Base-by-base conservation (phyloP, 1,140 invertebrate genomes). In the Drosophila ironensis region DNA sequence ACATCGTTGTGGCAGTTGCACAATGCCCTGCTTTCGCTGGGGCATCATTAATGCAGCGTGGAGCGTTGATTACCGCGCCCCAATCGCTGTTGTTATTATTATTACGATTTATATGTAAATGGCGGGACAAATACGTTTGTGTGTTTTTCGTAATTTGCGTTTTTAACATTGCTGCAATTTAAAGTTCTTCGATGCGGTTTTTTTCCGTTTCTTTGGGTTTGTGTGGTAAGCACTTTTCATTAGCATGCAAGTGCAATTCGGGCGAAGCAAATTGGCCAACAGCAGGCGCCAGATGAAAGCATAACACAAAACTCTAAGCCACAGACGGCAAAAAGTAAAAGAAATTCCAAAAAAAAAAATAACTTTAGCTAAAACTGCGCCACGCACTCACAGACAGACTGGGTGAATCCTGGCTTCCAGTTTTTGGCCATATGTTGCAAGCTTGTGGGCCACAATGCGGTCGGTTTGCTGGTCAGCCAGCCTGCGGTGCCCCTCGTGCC, bases 91-190 rank as follows among this genome's bases (percentile, higher is more conserved):
- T 22, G 41, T 47, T 46, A 48, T 40, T 63, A 63, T 40, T 63
- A 63, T 48, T 72, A 76, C 76, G 69, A 72, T 57, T 61, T 52
- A 69, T 61, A 71, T 71, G 41, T 35, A 53, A 60, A 69, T 70
- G 30, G 2, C 16, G 11, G 27, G 14, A 4, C 19, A 53, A 66
- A 42, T 54, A 41, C 19, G 24, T 12, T 8, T 27, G 40, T 14
- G 33, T 30, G 42, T 50, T 52, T 74, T 82, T 77, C 37, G 38
- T 48, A n/a, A n/a, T n/a, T n/a, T n/a, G n/a, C n/a, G n/a, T n/a
- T n/a, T 64, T 82, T 56, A 60, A 64, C 38, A 35, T 48, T 17
- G 16, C 28, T 42, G 50, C 50, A 35, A 68, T 68, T 68, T 68
- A 68, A 68, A 68, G 41, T 63, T 63, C 8, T n/a, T 44, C 16